phyloP scores from a whole-genome alignment of 2,888 invertebrate species.

The Cerceris rybyensis region DNA sequence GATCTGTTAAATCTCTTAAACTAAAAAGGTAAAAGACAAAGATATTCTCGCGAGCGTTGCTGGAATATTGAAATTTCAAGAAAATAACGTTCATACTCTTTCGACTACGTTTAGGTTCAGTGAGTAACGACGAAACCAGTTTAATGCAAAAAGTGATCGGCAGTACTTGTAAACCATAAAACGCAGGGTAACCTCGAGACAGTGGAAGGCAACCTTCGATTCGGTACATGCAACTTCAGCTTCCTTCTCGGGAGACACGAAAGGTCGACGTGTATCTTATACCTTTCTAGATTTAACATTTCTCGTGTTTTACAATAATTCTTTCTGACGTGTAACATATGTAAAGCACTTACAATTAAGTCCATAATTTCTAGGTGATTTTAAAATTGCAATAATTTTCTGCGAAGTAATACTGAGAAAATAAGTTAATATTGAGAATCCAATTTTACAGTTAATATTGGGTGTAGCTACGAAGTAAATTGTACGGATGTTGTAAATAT shows the following conservation, averaged over 20 bases:
- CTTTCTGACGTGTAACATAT: neutral
- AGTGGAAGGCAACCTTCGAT: slow-evolving; percentile 66
- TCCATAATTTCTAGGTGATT: too few relatives aligned
- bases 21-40: neutral
- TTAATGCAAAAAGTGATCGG: slow-evolving; percentile 52
- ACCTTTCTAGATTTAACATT: slow-evolving; percentile 27
- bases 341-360: neutral
- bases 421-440: neutral
- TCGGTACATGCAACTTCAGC: slow-evolving; percentile 37
- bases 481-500: neutral
- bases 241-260: slow-evolving; percentile 58
- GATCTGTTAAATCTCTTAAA: neutral
- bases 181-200: slow-evolving; percentile 67
- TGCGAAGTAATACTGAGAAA: neutral
- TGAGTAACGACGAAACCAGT: slow-evolving; percentile 55
- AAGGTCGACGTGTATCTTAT: slow-evolving; percentile 42
- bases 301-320: neutral
- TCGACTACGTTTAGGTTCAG: slow-evolving; percentile 46
- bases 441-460: too few relatives aligned
- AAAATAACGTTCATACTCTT: slow-evolving; percentile 17
- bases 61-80: neutral
- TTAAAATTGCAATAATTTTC: too few relatives aligned
- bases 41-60: neutral
- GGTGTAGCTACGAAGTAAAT: neutral
- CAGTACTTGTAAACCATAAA: slow-evolving; percentile 52